These are phyloP conservation scores for Agrochola lychnidis DNA, from an alignment of 2,888 invertebrate genomes.

Conservation along the genomic window DNA sequence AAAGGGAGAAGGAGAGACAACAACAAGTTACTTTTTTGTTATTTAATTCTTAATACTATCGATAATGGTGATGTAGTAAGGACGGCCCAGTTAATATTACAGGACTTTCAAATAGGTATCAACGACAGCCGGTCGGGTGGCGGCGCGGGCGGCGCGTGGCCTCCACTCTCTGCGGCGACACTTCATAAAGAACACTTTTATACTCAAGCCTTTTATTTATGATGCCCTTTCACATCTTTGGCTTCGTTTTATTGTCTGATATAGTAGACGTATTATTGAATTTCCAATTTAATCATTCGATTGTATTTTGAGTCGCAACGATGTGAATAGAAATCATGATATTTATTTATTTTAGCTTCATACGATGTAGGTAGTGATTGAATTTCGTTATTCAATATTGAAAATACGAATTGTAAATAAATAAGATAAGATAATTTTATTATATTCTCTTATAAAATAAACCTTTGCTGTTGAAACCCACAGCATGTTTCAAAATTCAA, in stretches of 20 bases:
- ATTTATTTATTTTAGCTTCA: constrained; percentile 34
- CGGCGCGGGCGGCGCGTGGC: constrained; percentile 64
- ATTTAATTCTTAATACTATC: constrained; percentile 68
- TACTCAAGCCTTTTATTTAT: constrained; percentile 89
- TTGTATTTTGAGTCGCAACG: constrained; percentile 51
- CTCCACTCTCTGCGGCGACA: constrained; percentile 82
- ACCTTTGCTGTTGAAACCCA: neutral
- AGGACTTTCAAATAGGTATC: constrained; percentile 89
- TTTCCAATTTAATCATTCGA: constrained; percentile 75
- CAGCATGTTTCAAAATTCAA: neutral
- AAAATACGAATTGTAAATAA: constrained; percentile 28
- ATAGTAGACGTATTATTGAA: constrained; percentile 79
- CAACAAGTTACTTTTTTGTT: neutral
- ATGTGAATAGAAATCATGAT: constrained; percentile 38
- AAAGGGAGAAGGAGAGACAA: neutral
- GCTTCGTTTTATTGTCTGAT: constrained; percentile 84
- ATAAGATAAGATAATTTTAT: constrained; percentile 4
- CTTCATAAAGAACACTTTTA: constrained; percentile 90
- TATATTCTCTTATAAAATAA: constrained; percentile 1
- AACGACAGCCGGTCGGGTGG: constrained; percentile 79
- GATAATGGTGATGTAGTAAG: constrained; percentile 73
- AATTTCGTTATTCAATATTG: constrained; percentile 37
- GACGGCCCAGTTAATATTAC: constrained; percentile 84
- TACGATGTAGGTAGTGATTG: constrained; percentile 16
- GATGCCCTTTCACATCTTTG: constrained; percentile 86